Evolutionary conservation across 2,113 vertebrate genomes (phyloP).

Genomic region (Labeo rohita): DNA sequence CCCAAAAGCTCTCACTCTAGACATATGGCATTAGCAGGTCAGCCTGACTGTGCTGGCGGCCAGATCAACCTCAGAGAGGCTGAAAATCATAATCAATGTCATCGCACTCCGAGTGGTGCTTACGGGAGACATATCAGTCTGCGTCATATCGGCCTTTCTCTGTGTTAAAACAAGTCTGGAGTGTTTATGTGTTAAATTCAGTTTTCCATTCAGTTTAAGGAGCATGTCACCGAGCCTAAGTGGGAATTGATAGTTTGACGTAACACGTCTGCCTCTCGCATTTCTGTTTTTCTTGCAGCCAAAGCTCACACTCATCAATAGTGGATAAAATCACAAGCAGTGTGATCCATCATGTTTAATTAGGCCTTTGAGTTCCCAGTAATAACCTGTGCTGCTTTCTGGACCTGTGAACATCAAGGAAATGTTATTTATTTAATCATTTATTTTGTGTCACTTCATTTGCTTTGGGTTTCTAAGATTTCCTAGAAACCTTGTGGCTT

Average conservation of each 20-base stretch:
- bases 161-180: constrained; percentile 26
- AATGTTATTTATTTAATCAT: background rate
- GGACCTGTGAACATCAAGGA: background rate
- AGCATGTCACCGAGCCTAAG: background rate
- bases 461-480: background rate
- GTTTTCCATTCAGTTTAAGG: constrained; percentile 15
- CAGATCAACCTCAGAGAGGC: constrained; percentile 70
- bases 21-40: constrained; percentile 41
- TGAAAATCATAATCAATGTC: constrained; percentile 75
- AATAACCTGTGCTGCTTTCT: constrained; percentile 8
- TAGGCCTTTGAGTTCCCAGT: constrained; percentile 4
- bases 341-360: constrained; percentile 37
- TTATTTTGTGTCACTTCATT: background rate
- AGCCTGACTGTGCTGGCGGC: constrained; percentile 63
- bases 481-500: background rate
- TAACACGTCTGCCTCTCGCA: background rate
- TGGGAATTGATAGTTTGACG: constrained; percentile 25
- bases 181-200: constrained; percentile 37
- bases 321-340: constrained; percentile 24
- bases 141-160: constrained; percentile 5
- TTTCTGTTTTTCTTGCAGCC: constrained; percentile 18
- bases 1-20: constrained; percentile 25
- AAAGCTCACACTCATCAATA: constrained; percentile 34
- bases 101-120: constrained; percentile 64
- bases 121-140: background rate